Percentiles rank a stretch among this genome's conserved stretches.
Evolutionary conservation across 2,888 invertebrate species (phyloP).

Genomic region (Sipha maydis): DNA sequence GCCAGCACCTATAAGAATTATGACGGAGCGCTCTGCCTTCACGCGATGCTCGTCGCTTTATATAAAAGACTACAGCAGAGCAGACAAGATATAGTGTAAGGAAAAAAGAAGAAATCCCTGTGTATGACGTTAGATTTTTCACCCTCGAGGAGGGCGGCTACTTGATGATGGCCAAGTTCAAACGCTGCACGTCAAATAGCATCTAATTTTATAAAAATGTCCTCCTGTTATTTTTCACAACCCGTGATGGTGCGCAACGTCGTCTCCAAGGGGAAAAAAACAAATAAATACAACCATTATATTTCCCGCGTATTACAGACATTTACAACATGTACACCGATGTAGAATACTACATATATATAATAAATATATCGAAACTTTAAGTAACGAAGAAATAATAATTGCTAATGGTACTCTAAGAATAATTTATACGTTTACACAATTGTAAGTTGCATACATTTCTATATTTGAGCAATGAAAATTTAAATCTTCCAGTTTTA

Average conservation of each 20-base stretch:
- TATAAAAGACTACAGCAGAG: not conserved
- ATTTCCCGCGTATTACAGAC: not conserved
- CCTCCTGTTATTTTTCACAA: not conserved
- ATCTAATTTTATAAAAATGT: not conserved
- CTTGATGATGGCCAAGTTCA: constrained; percentile 5
- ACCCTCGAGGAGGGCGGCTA: constrained; percentile 1
- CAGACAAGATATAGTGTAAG: not conserved
- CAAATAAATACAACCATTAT: not conserved
- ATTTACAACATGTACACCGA: not conserved
- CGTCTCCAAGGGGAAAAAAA: not conserved
- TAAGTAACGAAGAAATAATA: no score
- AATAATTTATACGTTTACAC: no score
- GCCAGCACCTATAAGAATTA: constrained; percentile 46
- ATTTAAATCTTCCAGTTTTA: not conserved
- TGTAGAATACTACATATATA: not conserved
- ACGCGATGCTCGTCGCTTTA: constrained; percentile 27
- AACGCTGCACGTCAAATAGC: not conserved
- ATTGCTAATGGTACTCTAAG: no score
- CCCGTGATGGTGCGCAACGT: not conserved
- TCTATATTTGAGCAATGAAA: not conserved
- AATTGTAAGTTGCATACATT: no score
- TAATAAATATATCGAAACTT: no score
- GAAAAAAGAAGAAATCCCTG: constrained; percentile 45
- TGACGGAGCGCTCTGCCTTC: not conserved
- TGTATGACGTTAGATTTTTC: constrained; percentile 57